Conservation (phyloP, 2,888 invertebrate species). For the Heliconius erato region DNA sequence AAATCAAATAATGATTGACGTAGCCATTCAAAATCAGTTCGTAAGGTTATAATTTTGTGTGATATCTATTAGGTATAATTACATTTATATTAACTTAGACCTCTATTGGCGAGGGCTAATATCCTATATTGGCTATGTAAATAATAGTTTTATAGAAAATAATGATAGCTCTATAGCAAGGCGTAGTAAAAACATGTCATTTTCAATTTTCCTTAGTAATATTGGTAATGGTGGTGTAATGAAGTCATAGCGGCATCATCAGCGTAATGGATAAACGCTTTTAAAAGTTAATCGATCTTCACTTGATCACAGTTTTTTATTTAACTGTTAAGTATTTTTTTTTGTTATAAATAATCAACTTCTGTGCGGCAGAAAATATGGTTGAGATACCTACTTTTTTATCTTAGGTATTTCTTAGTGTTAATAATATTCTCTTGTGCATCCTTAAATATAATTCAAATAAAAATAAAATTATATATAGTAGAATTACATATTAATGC, state of each 20-base stretch:
- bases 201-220: slow-evolving; percentile 55
- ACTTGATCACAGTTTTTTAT: slow-evolving; percentile 53
- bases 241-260: slow-evolving; percentile 74
- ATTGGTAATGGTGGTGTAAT: slow-evolving; percentile 65
- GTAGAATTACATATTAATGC: background rate
- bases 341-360: slow-evolving; percentile 36
- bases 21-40: slow-evolving; percentile 35
- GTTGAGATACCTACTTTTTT: background rate
- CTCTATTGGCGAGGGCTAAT: slow-evolving; percentile 37
- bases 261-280: slow-evolving; percentile 80
- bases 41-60: slow-evolving; percentile 39
- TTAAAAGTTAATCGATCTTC: slow-evolving; percentile 80
- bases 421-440: background rate
- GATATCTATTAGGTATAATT: slow-evolving; percentile 43
- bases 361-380: background rate
- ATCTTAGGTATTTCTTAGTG: background rate
- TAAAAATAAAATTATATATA: background rate
- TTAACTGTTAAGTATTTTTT: slow-evolving; percentile 36
- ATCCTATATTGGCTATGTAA: slow-evolving; percentile 38
- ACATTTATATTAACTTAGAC: slow-evolving; percentile 35
- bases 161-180: slow-evolving; percentile 48
- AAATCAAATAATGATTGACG: slow-evolving; percentile 31
- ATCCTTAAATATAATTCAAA: background rate
- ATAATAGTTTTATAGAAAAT: slow-evolving; percentile 44
- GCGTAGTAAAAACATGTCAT: slow-evolving; percentile 53